Evolutionary conservation across 2,797 vertebrate species (phyloP).

Genomic region (Lutjanus campechanus): DNA sequence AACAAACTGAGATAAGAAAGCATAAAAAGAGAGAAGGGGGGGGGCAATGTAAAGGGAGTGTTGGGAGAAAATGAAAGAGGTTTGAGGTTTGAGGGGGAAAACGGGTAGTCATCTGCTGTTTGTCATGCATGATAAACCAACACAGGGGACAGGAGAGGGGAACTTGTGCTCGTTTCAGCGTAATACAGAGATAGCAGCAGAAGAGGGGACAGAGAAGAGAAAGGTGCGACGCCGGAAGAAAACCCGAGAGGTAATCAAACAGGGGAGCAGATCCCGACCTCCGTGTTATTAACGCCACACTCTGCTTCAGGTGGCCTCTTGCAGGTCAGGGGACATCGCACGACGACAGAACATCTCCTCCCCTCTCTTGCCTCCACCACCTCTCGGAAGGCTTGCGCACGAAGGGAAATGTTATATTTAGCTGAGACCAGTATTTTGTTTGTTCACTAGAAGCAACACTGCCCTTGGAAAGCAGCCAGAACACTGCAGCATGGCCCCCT

Average conservation of each 20-base stretch:
- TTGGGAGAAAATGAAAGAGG: conserved; percentile 23
- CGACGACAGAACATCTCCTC: conserved; percentile 9
- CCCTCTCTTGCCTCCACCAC: conserved; percentile 5
- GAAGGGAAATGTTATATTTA: conserved; percentile 84
- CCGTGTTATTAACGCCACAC: conserved; percentile 42
- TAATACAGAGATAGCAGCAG: conserved; percentile 6
- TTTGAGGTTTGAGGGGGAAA: conserved; percentile 21
- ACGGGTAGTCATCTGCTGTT: conserved; percentile 32
- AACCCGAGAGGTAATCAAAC: conserved; percentile 44
- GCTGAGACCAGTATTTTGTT: conserved; percentile 84
- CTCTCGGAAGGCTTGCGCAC: conserved; percentile 50
- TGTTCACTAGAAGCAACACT: conserved; percentile 81
- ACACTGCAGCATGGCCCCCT: conserved; percentile 68
- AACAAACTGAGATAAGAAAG: conserved; percentile 52
- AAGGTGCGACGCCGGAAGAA: conserved; percentile 12
- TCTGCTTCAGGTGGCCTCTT: conserved; percentile 55
- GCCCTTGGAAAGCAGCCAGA: conserved; percentile 81
- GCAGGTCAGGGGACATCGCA: conserved; percentile 41
- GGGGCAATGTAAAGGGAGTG: neutral
- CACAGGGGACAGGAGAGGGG: conserved; percentile 17
- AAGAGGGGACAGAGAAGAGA: neutral
- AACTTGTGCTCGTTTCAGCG: conserved; percentile 40
- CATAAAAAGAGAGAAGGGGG: neutral
- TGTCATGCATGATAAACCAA: conserved; percentile 60
- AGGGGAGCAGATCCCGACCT: conserved; percentile 45